Base-by-base conservation (phyloP, 2,797 vertebrate genomes). In the Chrysocyon brachyurus region DNA sequence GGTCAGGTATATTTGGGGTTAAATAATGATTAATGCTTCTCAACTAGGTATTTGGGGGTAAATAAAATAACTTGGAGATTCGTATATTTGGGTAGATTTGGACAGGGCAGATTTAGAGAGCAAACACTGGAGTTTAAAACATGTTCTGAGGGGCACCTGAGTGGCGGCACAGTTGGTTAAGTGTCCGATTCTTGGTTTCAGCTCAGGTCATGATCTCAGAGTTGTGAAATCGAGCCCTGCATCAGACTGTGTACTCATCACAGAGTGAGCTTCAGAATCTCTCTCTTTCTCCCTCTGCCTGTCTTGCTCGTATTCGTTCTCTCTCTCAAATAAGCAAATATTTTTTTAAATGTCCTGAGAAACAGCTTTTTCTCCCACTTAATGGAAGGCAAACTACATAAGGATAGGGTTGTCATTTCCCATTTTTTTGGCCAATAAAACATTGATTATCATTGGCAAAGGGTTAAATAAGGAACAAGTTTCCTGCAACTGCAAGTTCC, bases 121-220 rank as follows among this genome's bases (percentile, higher is more conserved):
- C 56, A 87, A 81, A 90, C 87, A 33, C 40, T 73, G 70, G 54
- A 81, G 64, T 90, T 90, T 94, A 89, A 90, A 90, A 81, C 19
- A 26, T 64, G 15, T 72, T 31, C 19, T 81, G 64, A 28, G 64
- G 64, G 64, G 16, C 8, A 3, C n/a, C n/a, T 68, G 64, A n/a
- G n/a, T 68, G 64, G 64, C 64, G 64, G 64, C 64, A 19, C n/a
- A 33, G n/a, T 68, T 4, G 16, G 2, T 68, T 33, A 68, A 68
- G 31, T 0, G 3, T 68, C 64, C n/a, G 14, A 3, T n/a, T 68
- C 64, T 68, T 68, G 64, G 31, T 33, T 68, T 33, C 64, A 19
- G 64, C n/a, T 68, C n/a, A 33, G 64, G 31, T 66, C 9, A 6
- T 66, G 31, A 66, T 17, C 31, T 17, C 31, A n/a, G 15, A 7